Evolutionary conservation across 2,797 vertebrate genomes (phyloP).

Genomic region (Betta splendens): DNA sequence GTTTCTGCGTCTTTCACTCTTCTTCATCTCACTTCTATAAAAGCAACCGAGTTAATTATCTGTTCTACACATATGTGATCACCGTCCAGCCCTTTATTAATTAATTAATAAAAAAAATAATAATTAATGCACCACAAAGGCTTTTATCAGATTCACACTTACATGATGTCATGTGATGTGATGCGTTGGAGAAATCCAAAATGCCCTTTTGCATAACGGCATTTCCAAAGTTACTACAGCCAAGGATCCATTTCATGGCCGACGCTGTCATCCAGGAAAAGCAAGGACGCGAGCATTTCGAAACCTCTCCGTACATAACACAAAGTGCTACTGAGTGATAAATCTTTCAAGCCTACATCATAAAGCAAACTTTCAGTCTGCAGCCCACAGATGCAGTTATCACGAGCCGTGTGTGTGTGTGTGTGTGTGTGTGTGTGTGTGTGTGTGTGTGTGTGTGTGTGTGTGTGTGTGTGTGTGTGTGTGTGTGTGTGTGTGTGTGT

Average conservation of each 20-base stretch:
- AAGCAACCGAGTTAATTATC: slow-evolving; percentile 39
- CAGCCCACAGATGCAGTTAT: slow-evolving; percentile 60
- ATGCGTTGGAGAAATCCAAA: slow-evolving; percentile 1
- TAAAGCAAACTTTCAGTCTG: slow-evolving; percentile 72
- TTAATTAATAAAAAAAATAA: slow-evolving; percentile 46
- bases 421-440: slow-evolving; percentile 10
- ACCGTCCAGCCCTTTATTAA: slow-evolving; percentile 27
- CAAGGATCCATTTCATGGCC: slow-evolving; percentile 68
- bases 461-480: too few relatives aligned
- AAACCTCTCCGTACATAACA: slow-evolving; percentile 48
- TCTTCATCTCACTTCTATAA: slow-evolving; percentile 29
- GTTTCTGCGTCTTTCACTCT: slow-evolving; percentile 25
- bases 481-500: too few relatives aligned
- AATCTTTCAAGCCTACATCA: slow-evolving; percentile 75
- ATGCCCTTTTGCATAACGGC: slow-evolving; percentile 37
- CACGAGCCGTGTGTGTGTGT: slow-evolving; percentile 14
- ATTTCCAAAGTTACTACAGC: slow-evolving; percentile 51
- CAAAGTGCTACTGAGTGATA: slow-evolving; percentile 68
- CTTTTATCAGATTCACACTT: slow-evolving; percentile 1
- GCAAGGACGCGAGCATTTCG: slow-evolving; percentile 52
- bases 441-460: too few relatives aligned
- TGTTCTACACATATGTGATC: slow-evolving; percentile 20
- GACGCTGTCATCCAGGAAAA: slow-evolving; percentile 50
- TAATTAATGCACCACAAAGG: slow-evolving; percentile 34
- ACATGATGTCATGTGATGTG: slow-evolving; percentile 9